phyloP scores from a whole-genome alignment of 2,888 invertebrate species.

The Acronicta aceris region DNA sequence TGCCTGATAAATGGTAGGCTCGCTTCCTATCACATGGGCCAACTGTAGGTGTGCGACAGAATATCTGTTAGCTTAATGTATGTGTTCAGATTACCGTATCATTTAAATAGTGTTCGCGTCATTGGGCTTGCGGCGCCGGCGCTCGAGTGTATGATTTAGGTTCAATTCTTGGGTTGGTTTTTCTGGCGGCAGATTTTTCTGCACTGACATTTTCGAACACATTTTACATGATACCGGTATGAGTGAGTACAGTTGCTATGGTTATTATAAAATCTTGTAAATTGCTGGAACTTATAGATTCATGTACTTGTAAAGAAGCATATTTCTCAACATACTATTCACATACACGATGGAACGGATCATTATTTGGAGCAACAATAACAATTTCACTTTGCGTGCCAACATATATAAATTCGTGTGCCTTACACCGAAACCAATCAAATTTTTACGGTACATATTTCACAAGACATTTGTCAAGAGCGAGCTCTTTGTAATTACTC shows the following conservation, averaged over 20 bases:
- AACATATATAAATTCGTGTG: conserved; percentile 47
- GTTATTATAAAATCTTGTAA: neutral
- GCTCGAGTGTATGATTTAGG: neutral
- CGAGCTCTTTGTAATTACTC: conserved; percentile 81
- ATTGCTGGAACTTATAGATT: too few relatives aligned
- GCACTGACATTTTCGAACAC: too few relatives aligned
- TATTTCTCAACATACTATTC: conserved; percentile 10
- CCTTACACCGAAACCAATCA: conserved; percentile 75
- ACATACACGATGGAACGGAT: conserved; percentile 9
- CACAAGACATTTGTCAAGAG: conserved; percentile 85
- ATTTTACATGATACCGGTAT: too few relatives aligned
- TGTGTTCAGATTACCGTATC: conserved; percentile 50
- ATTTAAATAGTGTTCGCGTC: conserved; percentile 45
- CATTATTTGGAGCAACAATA: conserved; percentile 31
- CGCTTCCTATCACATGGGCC: conserved; percentile 38
- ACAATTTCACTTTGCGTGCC: conserved; percentile 24
- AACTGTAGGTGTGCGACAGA: conserved; percentile 44
- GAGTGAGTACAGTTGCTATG: too few relatives aligned
- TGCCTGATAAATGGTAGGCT: conserved; percentile 42
- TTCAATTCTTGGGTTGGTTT: neutral
- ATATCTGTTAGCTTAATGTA: conserved; percentile 48
- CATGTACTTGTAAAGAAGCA: neutral
- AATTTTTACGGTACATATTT: conserved; percentile 83
- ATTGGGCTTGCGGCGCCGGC: conserved; percentile 20
- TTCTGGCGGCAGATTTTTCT: neutral